Conservation (phyloP, 2,113 vertebrate genomes). For the Hemiscyllium ocellatum region DNA sequence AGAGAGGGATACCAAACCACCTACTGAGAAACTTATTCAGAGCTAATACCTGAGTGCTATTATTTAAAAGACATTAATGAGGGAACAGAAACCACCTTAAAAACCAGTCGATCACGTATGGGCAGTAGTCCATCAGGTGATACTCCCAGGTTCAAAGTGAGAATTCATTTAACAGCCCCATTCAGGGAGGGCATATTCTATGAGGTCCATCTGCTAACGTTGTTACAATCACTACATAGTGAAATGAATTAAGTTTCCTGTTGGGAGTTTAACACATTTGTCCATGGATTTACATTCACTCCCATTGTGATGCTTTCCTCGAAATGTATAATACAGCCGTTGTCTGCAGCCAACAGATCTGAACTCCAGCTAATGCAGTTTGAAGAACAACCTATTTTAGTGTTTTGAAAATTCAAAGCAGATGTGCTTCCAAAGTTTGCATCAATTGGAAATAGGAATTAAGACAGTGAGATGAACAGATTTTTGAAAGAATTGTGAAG, state of each 20-base stretch:
- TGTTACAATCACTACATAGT: background rate
- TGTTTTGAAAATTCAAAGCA: background rate
- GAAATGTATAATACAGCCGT: background rate
- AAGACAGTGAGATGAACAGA: background rate
- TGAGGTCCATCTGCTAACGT: no score
- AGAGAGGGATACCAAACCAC: no score
- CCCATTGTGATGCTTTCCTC: background rate
- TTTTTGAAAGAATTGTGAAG: background rate
- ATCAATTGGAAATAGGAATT: background rate
- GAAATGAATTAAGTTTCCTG: background rate
- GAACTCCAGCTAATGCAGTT: background rate
- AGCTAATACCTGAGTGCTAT: no score
- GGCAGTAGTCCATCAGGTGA: no score
- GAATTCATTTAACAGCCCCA: no score
- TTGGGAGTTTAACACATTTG: background rate
- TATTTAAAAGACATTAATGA: no score
- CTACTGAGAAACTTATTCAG: no score
- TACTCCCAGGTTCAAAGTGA: no score
- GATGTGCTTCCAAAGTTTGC: conserved; percentile 2
- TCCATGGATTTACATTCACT: background rate
- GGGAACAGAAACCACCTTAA: no score
- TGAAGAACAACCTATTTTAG: background rate
- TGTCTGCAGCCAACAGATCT: background rate
- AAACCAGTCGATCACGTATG: no score
- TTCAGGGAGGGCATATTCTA: no score